phyloP scores from a whole-genome alignment of 2,797 vertebrate genomes.

The Peromyscus attwateri region DNA sequence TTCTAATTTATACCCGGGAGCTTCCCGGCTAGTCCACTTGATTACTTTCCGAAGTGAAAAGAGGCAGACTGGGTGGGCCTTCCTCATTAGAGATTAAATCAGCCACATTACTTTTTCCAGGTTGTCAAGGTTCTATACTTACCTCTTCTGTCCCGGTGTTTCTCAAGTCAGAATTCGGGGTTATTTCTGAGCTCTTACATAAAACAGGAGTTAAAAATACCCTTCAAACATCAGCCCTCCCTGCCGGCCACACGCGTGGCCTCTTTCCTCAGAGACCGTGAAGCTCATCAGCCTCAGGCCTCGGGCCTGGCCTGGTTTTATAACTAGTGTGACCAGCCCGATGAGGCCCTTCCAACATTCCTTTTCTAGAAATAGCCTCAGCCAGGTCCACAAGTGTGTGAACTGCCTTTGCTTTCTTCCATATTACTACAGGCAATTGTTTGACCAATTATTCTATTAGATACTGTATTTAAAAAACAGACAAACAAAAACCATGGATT shows the following conservation, averaged over 20 bases:
- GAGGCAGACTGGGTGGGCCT: background rate
- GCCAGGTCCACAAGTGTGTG: background rate
- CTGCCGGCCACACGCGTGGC: background rate
- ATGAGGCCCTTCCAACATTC: background rate
- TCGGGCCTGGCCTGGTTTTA: background rate
- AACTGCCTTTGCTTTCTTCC: background rate
- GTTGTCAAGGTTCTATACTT: background rate
- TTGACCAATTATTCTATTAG: background rate
- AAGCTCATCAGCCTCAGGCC: background rate
- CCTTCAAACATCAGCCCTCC: background rate
- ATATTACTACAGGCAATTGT: background rate
- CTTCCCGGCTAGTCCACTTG: background rate
- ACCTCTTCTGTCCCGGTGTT: background rate
- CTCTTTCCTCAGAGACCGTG: background rate
- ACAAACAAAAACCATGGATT: background rate
- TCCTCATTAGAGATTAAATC: conserved; percentile 66
- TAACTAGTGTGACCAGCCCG: background rate
- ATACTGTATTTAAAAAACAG: background rate
- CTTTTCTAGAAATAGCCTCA: background rate
- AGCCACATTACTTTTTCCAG: background rate
- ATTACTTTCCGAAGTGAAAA: conserved; percentile 21
- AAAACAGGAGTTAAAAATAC: background rate
- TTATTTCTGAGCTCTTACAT: background rate
- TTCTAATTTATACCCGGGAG: conserved; percentile 31
- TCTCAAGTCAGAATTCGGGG: background rate